phyloP scores from a whole-genome alignment of 2,888 invertebrate genomes.

The Capitulum mitella region DNA sequence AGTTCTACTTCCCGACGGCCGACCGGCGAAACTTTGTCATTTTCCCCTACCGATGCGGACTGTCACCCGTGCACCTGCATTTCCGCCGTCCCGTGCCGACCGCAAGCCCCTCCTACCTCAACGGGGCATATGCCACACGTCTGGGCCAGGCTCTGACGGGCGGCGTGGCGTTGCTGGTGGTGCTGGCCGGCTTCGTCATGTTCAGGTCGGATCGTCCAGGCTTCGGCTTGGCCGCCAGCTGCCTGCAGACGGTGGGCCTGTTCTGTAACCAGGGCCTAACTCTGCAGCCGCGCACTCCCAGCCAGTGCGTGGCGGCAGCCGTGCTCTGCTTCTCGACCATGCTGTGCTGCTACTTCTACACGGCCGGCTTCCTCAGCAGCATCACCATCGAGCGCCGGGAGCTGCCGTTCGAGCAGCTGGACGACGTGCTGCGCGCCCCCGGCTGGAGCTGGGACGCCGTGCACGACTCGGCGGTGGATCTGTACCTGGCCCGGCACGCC shows the following conservation, averaged over 20 bases:
- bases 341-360: background rate
- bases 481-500: background rate
- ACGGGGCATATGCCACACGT: background rate
- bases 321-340: background rate
- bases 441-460: background rate
- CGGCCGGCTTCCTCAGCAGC: background rate
- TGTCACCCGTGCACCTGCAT: background rate
- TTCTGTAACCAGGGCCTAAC: background rate
- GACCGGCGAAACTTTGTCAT: background rate
- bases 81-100: too few relatives aligned
- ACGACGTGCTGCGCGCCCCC: background rate
- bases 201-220: background rate
- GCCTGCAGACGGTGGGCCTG: background rate
- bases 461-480: background rate
- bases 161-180: background rate
- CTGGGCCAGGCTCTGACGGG: background rate
- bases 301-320: background rate
- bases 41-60: background rate
- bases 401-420: background rate
- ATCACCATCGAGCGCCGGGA: background rate
- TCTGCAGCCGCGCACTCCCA: background rate
- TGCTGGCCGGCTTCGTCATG: background rate
- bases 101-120: background rate
- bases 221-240: background rate
- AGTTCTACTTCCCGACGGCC: too few relatives aligned